Percentiles rank a stretch among this genome's conserved stretches.
Conservation (phyloP, 92 coral and sea anemone species). For the Epizoanthus scotinus region DNA sequence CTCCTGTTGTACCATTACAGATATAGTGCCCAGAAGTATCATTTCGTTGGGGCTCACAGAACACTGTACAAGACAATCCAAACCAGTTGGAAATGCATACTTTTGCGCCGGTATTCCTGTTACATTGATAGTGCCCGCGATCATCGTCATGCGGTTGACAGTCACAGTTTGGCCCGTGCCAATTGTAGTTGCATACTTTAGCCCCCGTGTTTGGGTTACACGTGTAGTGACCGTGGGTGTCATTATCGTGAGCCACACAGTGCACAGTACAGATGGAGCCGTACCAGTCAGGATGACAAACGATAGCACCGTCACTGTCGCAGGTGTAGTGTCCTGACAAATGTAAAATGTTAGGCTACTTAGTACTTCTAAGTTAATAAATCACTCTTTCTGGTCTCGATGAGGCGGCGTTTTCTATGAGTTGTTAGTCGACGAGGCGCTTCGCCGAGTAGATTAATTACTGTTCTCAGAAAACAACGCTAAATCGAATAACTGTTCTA, state of each 20-base stretch:
- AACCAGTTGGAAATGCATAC: conserved; percentile 69
- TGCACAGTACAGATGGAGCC: conserved; percentile 63
- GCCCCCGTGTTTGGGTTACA: conserved; percentile 59
- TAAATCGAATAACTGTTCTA: too few relatives aligned
- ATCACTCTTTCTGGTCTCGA: background rate
- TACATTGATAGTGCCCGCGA: conserved; percentile 75
- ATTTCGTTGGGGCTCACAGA: conserved; percentile 62
- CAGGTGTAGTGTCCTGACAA: conserved; percentile 72
- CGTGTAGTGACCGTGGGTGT: conserved; percentile 50
- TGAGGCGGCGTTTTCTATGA: too few relatives aligned
- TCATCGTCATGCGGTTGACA: conserved; percentile 55
- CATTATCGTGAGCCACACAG: conserved; percentile 63
- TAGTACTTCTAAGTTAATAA: too few relatives aligned
- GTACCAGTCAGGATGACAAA: conserved; percentile 73
- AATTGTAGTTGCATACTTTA: conserved; percentile 51
- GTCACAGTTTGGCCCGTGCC: conserved; percentile 69
- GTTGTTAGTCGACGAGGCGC: too few relatives aligned
- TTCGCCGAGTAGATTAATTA: too few relatives aligned
- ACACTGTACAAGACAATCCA: conserved; percentile 60
- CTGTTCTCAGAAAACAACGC: too few relatives aligned
- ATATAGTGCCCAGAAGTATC: conserved; percentile 59
- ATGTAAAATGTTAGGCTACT: background rate
- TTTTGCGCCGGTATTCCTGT: conserved; percentile 51
- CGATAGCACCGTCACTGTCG: conserved; percentile 52
- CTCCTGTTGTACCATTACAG: conserved; percentile 61